Conservation (phyloP, 2,888 invertebrate genomes). For the Fragum whitleyi region DNA sequence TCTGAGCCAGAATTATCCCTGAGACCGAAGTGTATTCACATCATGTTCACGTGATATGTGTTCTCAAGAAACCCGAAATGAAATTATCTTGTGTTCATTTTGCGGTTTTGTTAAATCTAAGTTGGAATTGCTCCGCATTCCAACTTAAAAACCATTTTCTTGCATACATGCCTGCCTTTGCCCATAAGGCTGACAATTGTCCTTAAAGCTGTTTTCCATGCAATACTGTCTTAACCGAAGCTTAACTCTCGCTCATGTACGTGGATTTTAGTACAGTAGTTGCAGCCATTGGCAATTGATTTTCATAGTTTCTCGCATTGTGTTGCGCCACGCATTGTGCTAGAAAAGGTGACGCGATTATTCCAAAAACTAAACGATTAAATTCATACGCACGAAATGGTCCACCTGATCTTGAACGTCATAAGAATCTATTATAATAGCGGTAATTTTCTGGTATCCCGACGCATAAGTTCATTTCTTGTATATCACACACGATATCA, state of each 20-base stretch:
- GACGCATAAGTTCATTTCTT: conserved; percentile 43
- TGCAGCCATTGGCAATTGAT: conserved; percentile 42
- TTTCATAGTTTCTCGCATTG: conserved; percentile 20
- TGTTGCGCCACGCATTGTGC: conserved; percentile 28
- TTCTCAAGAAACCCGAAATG: too few relatives aligned
- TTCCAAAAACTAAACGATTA: conserved; percentile 34
- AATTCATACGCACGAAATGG: conserved; percentile 21
- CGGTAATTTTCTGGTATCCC: conserved; percentile 14
- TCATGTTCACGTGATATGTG: too few relatives aligned
- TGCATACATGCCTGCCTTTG: conserved; percentile 55
- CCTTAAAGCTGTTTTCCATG: conserved; percentile 50
- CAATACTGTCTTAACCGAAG: conserved; percentile 40
- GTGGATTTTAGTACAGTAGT: conserved; percentile 58
- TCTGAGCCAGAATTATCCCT: too few relatives aligned
- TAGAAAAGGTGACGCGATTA: conserved; percentile 35
- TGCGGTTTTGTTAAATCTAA: too few relatives aligned
- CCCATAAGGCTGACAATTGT: conserved; percentile 41
- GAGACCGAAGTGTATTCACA: too few relatives aligned
- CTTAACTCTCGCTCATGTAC: conserved; percentile 65
- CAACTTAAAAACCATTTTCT: conserved; percentile 57
- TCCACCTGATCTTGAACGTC: conserved; percentile 16
- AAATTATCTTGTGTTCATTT: too few relatives aligned
- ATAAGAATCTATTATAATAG: conserved; percentile 35
- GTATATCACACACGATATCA: conserved; percentile 50
- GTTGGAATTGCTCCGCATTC: too few relatives aligned